These are phyloP conservation scores for Rhizomys pruinosus DNA, from an alignment of 2,113 vertebrate genomes.

Conservation along the genomic window DNA sequence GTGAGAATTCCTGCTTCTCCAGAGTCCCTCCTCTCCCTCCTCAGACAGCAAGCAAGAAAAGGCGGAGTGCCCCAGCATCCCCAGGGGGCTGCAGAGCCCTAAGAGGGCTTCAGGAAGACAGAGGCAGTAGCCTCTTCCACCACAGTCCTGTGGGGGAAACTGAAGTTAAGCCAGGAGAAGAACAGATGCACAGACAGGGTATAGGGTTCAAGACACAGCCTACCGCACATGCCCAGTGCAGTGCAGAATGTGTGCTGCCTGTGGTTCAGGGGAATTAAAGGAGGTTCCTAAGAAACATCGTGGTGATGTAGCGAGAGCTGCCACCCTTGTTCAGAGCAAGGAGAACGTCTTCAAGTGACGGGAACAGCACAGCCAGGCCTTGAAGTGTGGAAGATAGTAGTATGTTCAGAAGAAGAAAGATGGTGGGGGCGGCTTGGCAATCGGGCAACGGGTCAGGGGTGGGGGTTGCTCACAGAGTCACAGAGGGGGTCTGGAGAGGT, in stretches of 20 bases:
- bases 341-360: too few relatives aligned
- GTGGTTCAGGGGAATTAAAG: background rate
- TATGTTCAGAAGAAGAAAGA: background rate
- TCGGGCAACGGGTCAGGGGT: too few relatives aligned
- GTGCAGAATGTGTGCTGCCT: background rate
- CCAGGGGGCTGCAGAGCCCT: background rate
- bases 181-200: background rate
- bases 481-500: background rate
- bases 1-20: background rate
- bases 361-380: background rate
- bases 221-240: accelerated
- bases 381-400: background rate
- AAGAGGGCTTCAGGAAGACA: background rate
- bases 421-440: background rate
- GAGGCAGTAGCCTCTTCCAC: background rate
- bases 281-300: too few relatives aligned
- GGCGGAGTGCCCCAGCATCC: background rate
- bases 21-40: background rate
- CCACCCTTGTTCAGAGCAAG: background rate
- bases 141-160: accelerated
- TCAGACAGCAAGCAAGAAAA: background rate
- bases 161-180: background rate
- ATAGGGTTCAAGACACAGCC: background rate
- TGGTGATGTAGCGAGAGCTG: background rate
- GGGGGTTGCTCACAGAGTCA: background rate